A percentile compares a stretch with the other conserved stretches of the same genome.
Evolutionary conservation across 2,797 vertebrate genomes (phyloP).

Genomic region (Mallotus villosus): DNA sequence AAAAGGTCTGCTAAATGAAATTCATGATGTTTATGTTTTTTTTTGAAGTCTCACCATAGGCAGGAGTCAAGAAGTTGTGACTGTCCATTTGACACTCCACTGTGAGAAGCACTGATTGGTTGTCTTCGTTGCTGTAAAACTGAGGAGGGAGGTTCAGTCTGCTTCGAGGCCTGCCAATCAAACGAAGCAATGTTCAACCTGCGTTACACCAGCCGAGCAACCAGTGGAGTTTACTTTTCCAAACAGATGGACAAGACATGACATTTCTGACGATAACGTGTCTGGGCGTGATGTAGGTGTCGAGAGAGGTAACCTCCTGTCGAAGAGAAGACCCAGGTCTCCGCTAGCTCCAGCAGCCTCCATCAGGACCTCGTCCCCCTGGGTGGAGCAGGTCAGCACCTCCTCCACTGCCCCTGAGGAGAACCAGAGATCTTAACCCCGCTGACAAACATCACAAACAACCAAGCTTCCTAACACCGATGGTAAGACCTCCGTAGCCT

Average conservation of each 20-base stretch:
- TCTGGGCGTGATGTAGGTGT: background rate
- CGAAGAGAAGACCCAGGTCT: constrained; percentile 5
- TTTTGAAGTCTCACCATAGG: constrained; percentile 27
- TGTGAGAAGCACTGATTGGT: constrained; percentile 26
- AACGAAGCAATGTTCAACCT: constrained; percentile 8
- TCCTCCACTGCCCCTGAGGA: constrained; percentile 22
- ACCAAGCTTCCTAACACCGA: background rate
- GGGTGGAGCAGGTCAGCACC: constrained; percentile 7
- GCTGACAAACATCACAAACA: background rate
- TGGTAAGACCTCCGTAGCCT: background rate
- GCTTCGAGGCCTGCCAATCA: constrained; percentile 17
- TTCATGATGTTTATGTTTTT: background rate
- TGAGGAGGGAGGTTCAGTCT: constrained; percentile 31
- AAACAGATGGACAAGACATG: background rate
- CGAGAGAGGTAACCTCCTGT: constrained; percentile 41
- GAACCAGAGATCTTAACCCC: background rate
- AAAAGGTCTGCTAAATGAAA: too few relatives aligned
- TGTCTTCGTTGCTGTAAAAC: constrained; percentile 37
- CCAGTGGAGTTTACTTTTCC: background rate
- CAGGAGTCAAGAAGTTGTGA: constrained; percentile 38
- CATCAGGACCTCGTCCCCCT: constrained; percentile 21
- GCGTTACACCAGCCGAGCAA: background rate
- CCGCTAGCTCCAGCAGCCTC: constrained; percentile 13
- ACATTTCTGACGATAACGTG: background rate
- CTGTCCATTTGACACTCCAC: constrained; percentile 23